Percentiles rank a stretch among this genome's conserved stretches.
Conservation (phyloP, 2,797 vertebrate species). For the Knipowitschia caucasica region DNA sequence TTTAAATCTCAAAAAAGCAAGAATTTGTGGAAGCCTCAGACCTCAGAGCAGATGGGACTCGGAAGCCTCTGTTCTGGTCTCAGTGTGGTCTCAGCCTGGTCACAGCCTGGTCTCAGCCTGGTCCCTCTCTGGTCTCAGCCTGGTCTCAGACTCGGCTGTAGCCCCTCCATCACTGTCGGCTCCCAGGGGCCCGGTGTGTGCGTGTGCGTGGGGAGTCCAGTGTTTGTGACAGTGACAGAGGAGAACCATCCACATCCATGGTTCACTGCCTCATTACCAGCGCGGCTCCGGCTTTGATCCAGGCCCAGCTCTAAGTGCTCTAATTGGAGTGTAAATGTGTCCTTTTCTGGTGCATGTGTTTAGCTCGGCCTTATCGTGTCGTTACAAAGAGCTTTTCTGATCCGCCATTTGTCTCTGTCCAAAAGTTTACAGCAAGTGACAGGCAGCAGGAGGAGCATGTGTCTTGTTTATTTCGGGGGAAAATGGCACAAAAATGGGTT, state of each 20-base stretch:
- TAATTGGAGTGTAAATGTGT: conserved; percentile 69
- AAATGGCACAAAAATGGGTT: no score
- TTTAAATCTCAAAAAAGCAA: no score
- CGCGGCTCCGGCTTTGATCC: conserved; percentile 59
- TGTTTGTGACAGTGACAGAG: conserved; percentile 67
- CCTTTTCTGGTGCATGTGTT: conserved; percentile 45
- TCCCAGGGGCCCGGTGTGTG: conserved; percentile 56
- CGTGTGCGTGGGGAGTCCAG: conserved; percentile 63
- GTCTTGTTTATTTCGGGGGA: neutral
- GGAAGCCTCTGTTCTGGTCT: no score
- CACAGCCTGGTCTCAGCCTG: neutral
- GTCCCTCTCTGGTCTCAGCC: neutral
- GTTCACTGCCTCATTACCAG: conserved; percentile 68
- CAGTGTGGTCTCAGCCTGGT: no score
- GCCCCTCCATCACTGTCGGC: conserved; percentile 64
- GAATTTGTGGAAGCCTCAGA: no score
- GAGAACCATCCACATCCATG: conserved; percentile 58
- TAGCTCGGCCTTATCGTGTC: conserved; percentile 54
- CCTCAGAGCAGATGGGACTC: no score
- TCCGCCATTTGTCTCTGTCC: conserved; percentile 39
- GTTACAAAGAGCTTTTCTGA: conserved; percentile 35
- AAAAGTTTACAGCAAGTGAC: conserved; percentile 21
- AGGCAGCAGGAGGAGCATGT: neutral
- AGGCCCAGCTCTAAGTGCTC: conserved; percentile 49
- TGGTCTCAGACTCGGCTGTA: neutral